phyloP scores from a whole-genome alignment of 2,113 vertebrate genomes.

The Atherinomorus stipes region DNA sequence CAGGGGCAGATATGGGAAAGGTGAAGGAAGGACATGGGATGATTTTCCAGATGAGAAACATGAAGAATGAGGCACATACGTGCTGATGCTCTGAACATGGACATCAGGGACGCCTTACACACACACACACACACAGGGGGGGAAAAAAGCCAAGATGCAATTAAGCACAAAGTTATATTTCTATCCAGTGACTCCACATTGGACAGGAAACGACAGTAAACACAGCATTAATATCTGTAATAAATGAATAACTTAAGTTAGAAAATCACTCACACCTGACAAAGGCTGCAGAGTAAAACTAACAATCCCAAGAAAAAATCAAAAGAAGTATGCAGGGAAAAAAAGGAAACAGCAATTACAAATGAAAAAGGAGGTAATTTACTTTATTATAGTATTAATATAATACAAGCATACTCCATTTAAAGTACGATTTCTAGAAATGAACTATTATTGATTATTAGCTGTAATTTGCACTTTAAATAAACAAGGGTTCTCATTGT shows the following conservation, averaged over 20 bases:
- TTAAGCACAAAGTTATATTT: conserved; percentile 52
- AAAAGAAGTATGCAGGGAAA: not conserved
- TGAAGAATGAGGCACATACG: conserved; percentile 58
- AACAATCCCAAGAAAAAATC: not conserved
- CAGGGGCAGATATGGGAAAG: conserved; percentile 74
- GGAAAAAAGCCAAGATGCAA: conserved; percentile 40
- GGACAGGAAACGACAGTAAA: conserved; percentile 51
- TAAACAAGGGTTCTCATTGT: conserved; percentile 7
- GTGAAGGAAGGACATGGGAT: conserved; percentile 77
- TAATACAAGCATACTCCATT: not conserved
- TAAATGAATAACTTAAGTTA: conserved; percentile 63
- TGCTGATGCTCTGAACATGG: conserved; percentile 50
- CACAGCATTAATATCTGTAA: conserved; percentile 54
- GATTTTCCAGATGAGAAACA: conserved; percentile 79
- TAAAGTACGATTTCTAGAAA: not conserved
- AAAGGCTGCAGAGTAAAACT: conserved; percentile 14
- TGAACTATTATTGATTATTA: not conserved
- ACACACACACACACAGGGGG: conserved; percentile 3
- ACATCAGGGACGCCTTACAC: conserved; percentile 26
- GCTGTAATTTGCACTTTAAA: conserved; percentile 15
- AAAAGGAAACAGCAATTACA: not conserved
- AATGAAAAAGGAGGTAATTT: not conserved
- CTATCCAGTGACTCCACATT: conserved; percentile 10
- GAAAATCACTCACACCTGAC: conserved; percentile 51
- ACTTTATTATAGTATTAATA: not conserved